Conservation (phyloP, 1,140 invertebrate species). For the Pachyrhynchus sulphureomaculatus region DNA sequence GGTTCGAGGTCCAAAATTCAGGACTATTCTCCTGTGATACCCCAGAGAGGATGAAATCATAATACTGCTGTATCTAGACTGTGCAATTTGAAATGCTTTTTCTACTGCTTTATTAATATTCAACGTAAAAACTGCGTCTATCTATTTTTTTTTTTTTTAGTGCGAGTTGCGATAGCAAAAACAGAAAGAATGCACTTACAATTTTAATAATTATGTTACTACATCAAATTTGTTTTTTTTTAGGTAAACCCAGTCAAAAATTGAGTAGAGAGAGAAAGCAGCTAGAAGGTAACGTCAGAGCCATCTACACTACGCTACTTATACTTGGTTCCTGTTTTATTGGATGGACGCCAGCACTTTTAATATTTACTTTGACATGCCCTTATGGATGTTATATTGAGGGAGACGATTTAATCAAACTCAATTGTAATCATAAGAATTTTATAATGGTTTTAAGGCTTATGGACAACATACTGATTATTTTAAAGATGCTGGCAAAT, state of each 20-base stretch:
- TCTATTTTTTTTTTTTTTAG: no score
- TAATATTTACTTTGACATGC: conserved; percentile 58
- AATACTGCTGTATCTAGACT: no score
- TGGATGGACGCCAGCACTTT: conserved; percentile 65
- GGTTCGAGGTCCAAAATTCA: no score
- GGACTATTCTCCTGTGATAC: no score
- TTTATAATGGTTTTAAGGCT: conserved; percentile 33
- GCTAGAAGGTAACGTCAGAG: conserved; percentile 61
- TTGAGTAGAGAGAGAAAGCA: conserved; percentile 37
- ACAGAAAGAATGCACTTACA: no score
- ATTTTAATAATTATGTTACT: no score
- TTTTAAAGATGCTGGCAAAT: conserved; percentile 66
- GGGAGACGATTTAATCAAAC: conserved; percentile 31
- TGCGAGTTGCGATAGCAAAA: no score
- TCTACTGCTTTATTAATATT: no score
- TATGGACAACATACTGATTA: conserved; percentile 57
- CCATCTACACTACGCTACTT: conserved; percentile 65
- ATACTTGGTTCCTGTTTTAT: conserved; percentile 68
- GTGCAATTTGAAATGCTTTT: no score
- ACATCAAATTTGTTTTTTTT: not conserved
- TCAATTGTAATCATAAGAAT: conserved; percentile 40
- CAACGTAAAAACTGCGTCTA: no score
- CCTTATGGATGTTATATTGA: conserved; percentile 52
- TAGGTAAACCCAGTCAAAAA: conserved; percentile 31
- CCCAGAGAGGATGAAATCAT: no score